Evolutionary conservation across 2,888 invertebrate genomes (phyloP).

Genomic region (Metallyticus violacea): DNA sequence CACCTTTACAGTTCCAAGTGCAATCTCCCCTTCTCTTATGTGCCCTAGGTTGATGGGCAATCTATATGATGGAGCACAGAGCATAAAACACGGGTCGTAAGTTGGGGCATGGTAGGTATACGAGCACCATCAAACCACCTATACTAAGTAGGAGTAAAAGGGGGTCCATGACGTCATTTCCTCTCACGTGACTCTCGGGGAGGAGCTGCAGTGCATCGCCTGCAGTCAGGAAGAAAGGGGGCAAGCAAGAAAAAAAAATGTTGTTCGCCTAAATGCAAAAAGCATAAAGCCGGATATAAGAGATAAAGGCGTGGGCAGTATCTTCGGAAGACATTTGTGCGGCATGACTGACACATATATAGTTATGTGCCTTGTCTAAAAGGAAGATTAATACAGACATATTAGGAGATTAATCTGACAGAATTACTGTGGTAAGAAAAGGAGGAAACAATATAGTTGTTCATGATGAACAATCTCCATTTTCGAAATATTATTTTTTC

Average conservation of each 20-base stretch:
- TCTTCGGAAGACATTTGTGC: too few species aligned
- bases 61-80: background rate
- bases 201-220: background rate
- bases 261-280: background rate
- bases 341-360: too few species aligned
- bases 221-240: background rate
- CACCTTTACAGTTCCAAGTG: background rate
- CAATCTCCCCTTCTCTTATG: background rate
- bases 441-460: too few species aligned
- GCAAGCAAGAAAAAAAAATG: background rate
- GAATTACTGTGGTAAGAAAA: too few species aligned
- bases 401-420: too few species aligned
- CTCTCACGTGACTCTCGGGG: background rate
- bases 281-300: too few species aligned
- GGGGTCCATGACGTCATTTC: background rate
- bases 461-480: too few species aligned
- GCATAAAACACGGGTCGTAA: background rate
- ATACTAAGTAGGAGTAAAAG: background rate
- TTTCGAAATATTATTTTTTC: too few species aligned
- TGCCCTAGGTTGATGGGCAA: background rate
- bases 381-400: too few species aligned
- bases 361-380: too few species aligned
- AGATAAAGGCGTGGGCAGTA: too few species aligned
- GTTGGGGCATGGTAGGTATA: too few species aligned
- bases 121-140: background rate